Evolutionary conservation across 2,888 invertebrate species (phyloP), one percentile per base, ranked within the genome.

Genomic region (Uropetala carovei): DNA sequence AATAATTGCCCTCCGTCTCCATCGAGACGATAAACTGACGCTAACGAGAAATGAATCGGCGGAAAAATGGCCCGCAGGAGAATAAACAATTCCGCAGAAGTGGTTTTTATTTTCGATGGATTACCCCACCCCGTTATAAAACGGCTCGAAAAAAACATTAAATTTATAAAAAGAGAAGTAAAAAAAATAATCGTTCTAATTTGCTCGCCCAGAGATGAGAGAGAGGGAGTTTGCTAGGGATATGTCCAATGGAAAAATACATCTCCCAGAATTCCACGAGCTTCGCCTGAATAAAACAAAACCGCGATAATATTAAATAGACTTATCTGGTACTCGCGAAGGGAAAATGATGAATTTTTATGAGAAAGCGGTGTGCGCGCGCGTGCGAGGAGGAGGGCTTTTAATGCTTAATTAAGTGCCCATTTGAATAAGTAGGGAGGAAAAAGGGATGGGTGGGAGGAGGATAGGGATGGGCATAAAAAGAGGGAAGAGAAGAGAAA

Each of bases 331-430:
- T 43, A 22, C 75, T 27, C 75, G 75, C 11, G 27, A 75, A 75
- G 22, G 75, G 75, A 75, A 27, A 75, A 75, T 3, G 9, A 27
- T 27, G 27, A 27, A 13, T 27, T 75, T 13, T 16, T 18, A 11
- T 75, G 75, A 10, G 75, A 4, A 75, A 27, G n/a, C 5, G 43
- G 43, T 43, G 1, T 43, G 43, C 5, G 43, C 5, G 5, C 5
- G 5, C 1, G 43, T 43, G 43, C 5, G 43, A 43, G 43, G 5
- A 27, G 1, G 60, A 60, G 11, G 75, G 7, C 13, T 75, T 75
- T 75, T 75, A 75, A 75, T 75, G 22, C 75, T 75, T 75, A 27
- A 75, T 75, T 75, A 75, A 75, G 22, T 75, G 22, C 75, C 27
- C 22, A 22, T 75, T 75, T 75, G 3, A 43, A 43, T 43, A 43